Base-by-base conservation (phyloP, 2,888 invertebrate species). In the Pardosa pseudoannulata region DNA sequence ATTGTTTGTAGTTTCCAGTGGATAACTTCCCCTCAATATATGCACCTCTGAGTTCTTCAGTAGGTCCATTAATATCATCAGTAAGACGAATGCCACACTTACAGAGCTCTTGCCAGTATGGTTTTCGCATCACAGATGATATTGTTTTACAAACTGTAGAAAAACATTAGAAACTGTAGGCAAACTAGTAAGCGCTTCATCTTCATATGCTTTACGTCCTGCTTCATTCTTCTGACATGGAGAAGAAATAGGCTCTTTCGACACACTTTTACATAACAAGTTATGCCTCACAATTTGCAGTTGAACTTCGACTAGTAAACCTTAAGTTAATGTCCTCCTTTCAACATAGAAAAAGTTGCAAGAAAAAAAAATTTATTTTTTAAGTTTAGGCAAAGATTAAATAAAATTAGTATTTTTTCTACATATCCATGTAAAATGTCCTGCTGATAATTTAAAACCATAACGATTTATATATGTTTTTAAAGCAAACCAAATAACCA, bases 11-110 rank as follows among this genome's bases (percentile, higher is more conserved):
- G 19, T 50, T 13, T 50, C 16, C 19, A 50, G 50, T n/a, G n/a
- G n/a, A n/a, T n/a, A n/a, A n/a, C 50, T 50, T 50, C 7, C 19
- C n/a, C 50, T 6, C 50, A 50, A 50, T 50, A 16, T 50, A 6
- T 9, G 50, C 50, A 9, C n/a, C 50, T 16, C 5, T 11, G n/a
- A 50, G n/a, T 50, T 9, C n/a, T 50, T 50, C 19, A 19, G 19
- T 50, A 16, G 50, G 9, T 50, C 50, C 50, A 50, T 50, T 16
- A 50, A 50, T 50, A 50, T 50, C 50, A 50, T 19, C 50, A 11
- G 50, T 50, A 50, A 50, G 50, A 50, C 19, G 50, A 50, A 50
- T 50, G 50, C 50, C 50, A 11, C 50, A 50, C 7, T 50, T 50
- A 19, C 9, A 50, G 50, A 50, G 19, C n/a, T 50, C 50, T 50